Base-by-base conservation (phyloP, 2,888 invertebrate genomes). In the Orthosia incerta region DNA sequence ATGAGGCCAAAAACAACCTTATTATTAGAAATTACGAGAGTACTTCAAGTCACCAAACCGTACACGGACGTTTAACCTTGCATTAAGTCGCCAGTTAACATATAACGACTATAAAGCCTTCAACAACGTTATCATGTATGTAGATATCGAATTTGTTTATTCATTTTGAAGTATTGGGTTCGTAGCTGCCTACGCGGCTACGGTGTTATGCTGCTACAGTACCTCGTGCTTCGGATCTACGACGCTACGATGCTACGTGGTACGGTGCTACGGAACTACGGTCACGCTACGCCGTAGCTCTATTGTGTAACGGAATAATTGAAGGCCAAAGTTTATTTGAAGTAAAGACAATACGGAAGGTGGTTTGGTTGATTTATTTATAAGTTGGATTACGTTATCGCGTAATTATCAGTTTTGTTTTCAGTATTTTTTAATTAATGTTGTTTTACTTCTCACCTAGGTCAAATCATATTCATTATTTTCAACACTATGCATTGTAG, bases 271-370 rank as follows among this genome's bases (percentile, higher is more conserved):
- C 70, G 56, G 18, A 31, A 71, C 76, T 74, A 81, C 83, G 62
- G 61, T 65, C 73, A 71, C 71, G 83, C 81, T 85, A 85, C 85
- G 79, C 59, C 73, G 83, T 79, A 83, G 76, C 60, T 20, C 16
- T 53, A 45, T 72, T 62, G 53, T 70, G 39, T 63, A 55, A 46
- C 23, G 15, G 23, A 82, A 66, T 68, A 59, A 73, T 64, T 73
- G 23, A 65, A 74, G 31, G 53, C 4, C 13, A 12, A 73, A 50
- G 2, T 64, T 67, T 56, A 18, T 55, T 70, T 69, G 16, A 56
- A 70, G 0, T 50, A 11, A 50, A 56, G 31, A 11, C 11, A 4
- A 11, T 4, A n/a, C 7, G 9, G 48, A 60, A 31, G 7, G 26
- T 51, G 51, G 23, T 56, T 46, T 15, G 4, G 16, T 23, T 15